Evolutionary conservation across 1,140 invertebrate species (phyloP).

Genomic region (Dreissena rostriformis): DNA sequence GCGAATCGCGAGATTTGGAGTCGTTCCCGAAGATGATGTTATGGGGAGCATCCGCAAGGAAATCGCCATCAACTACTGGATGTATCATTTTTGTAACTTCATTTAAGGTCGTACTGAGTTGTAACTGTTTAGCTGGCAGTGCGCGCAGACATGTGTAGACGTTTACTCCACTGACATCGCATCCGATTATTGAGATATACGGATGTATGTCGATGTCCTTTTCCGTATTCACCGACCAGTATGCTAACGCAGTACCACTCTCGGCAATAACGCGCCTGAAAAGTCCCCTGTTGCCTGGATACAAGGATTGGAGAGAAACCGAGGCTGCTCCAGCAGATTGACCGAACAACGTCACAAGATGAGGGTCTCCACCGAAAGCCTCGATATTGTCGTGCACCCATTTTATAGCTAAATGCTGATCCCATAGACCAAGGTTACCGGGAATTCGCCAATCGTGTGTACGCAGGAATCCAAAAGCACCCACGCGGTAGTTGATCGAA

Average conservation of each 20-base stretch:
- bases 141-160: not conserved
- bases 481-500: conserved; percentile 87
- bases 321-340: conserved; percentile 90
- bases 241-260: not conserved
- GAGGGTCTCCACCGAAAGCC: conserved; percentile 88
- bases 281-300: conserved; percentile 45
- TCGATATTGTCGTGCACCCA: conserved; percentile 88
- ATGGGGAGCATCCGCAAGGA: not conserved
- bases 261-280: conserved; percentile 23
- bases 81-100: not conserved
- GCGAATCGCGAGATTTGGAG: not conserved
- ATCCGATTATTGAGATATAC: not conserved
- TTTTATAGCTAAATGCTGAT: conserved; percentile 87
- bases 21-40: not conserved
- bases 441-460: conserved; percentile 81
- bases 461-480: conserved; percentile 85
- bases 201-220: not conserved
- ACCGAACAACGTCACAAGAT: conserved; percentile 88
- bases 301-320: conserved; percentile 31
- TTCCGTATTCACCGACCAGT: not conserved
- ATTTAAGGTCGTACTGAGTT: not conserved
- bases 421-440: conserved; percentile 78
- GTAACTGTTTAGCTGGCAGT: not conserved
- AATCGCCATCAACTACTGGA: not conserved
- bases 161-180: not conserved